phyloP scores from a whole-genome alignment of 2,888 invertebrate species.

The Folsomia manolachei region DNA sequence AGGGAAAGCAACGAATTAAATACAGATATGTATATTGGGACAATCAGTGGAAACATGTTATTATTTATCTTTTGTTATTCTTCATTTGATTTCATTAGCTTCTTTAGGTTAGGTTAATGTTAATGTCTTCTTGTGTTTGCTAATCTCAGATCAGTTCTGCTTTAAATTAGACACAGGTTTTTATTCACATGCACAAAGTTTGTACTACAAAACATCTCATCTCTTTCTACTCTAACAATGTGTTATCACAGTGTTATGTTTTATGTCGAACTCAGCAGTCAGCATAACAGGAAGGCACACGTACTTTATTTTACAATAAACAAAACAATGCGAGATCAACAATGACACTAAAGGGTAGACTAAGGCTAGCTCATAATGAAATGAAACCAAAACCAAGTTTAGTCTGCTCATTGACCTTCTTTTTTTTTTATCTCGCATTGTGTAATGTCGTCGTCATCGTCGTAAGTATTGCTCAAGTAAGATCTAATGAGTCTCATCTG shows the following conservation, averaged over 20 bases:
- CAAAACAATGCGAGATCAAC: too few relatives aligned
- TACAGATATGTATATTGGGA: background rate
- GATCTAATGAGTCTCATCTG: background rate
- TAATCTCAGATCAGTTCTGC: background rate
- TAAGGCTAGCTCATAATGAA: background rate
- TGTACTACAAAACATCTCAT: too few relatives aligned
- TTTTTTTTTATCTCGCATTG: slow-evolving; percentile 7
- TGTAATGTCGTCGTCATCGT: too few relatives aligned
- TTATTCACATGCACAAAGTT: too few relatives aligned
- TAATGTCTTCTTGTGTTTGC: background rate
- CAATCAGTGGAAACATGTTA: background rate
- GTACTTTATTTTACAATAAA: too few relatives aligned
- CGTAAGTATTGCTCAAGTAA: background rate
- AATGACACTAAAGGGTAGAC: background rate
- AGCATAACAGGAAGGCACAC: too few relatives aligned
- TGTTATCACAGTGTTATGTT: too few relatives aligned
- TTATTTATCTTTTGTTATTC: background rate
- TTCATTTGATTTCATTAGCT: background rate
- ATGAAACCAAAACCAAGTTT: background rate
- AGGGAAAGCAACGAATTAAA: slow-evolving; percentile 5
- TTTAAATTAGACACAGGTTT: background rate
- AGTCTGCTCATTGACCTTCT: slow-evolving; percentile 10
- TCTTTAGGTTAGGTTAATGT: slow-evolving; percentile 6
- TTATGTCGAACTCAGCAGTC: too few relatives aligned
- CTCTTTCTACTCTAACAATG: too few relatives aligned